Base-by-base conservation (phyloP, 2,888 invertebrate species). In the Heliconius hortense region DNA sequence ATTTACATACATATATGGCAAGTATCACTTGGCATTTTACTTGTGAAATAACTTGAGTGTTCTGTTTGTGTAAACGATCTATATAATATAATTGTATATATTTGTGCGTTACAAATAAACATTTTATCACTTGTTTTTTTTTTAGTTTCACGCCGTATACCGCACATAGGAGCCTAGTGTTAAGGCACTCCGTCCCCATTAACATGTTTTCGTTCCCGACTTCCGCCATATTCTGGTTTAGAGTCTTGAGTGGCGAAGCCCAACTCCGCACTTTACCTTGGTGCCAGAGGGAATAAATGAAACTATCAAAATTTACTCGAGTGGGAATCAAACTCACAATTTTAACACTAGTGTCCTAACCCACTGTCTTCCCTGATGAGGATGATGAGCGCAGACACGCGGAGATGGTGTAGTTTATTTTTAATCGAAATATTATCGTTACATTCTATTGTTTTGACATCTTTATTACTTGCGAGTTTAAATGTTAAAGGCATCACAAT, bases 401-500 rank as follows among this genome's bases (percentile, higher is more conserved):
- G 21, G 18, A 48, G 5, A 5, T 48, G 7, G 2, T 48, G 18
- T 48, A 7, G 48, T 48, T 56, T 56, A n/a, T 56, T 56, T 56
- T 56, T 56, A n/a, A n/a, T n/a, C 18, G 10, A n/a, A 21, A 56
- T n/a, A n/a, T 56, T 8, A n/a, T 56, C 53, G n/a, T 56, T 56
- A 56, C n/a, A 56, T 18, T 66, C 35, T 66, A 21, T 24, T 60
- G 39, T 66, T 24, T 13, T n/a, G 66, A 11, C n/a, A n/a, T 66
- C n/a, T 66, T 64, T 66, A 35, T 64, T 66, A 15, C 35, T 15
- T 24, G 39, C 39, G 66, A 4, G n/a, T 66, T 66, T 66, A 66
- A 66, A 66, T 66, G 66, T 39, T 66, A 66, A 66, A 66, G 5
- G 15, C 39, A 66, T 66, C 39, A 66, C 39, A 66, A 66, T 66